Evolutionary conservation across 2,888 invertebrate species (phyloP).

Genomic region (Eilema caniola): DNA sequence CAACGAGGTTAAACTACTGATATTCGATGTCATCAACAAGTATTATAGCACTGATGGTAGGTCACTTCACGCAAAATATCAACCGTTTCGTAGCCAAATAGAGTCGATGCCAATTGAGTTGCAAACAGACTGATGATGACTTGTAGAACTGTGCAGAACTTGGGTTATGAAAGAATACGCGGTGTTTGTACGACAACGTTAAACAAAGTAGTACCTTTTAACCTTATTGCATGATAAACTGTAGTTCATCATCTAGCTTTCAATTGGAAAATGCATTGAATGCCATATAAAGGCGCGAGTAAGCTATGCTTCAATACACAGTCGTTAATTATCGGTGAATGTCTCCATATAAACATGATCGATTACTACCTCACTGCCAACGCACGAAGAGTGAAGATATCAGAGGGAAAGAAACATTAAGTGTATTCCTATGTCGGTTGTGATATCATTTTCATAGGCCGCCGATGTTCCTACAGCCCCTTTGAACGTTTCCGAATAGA

Average conservation of each 20-base stretch:
- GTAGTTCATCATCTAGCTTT: neutral
- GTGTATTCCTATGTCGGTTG: slow-evolving; percentile 83
- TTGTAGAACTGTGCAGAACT: too few relatives aligned
- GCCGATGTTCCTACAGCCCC: slow-evolving; percentile 73
- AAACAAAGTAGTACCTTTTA: neutral
- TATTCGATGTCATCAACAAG: neutral
- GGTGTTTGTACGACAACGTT: neutral
- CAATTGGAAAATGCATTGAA: slow-evolving; percentile 22
- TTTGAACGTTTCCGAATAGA: slow-evolving; percentile 63
- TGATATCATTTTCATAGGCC: slow-evolving; percentile 84
- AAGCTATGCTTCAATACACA: slow-evolving; percentile 39
- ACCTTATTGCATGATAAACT: neutral
- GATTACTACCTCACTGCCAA: slow-evolving; percentile 60
- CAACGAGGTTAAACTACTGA: neutral
- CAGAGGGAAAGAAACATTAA: slow-evolving; percentile 79
- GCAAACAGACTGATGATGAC: neutral
- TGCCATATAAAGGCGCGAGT: slow-evolving; percentile 22
- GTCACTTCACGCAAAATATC: too few relatives aligned
- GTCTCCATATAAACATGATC: slow-evolving; percentile 74
- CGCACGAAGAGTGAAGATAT: slow-evolving; percentile 76
- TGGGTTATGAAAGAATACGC: neutral
- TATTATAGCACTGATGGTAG: neutral
- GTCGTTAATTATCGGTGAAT: slow-evolving; percentile 68
- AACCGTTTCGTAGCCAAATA: too few relatives aligned
- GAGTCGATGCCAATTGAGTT: neutral